Evolutionary conservation across 2,113 vertebrate genomes (phyloP).

Genomic region (Thunnus maccoyii): DNA sequence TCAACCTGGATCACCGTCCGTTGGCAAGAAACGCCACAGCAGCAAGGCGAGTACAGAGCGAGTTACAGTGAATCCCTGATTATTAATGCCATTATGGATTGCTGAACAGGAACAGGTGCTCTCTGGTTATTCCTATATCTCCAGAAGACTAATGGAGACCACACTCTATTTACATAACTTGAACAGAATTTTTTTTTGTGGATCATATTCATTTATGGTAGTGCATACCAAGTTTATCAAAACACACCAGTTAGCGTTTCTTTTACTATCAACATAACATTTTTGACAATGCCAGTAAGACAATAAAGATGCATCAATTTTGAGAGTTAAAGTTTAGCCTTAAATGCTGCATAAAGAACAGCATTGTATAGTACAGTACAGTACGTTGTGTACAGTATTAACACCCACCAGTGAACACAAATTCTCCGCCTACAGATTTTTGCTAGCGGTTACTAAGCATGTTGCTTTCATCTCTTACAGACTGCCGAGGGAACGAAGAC

Average conservation of each 20-base stretch:
- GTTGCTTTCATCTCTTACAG: constrained; percentile 78
- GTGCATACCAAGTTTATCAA: too few species aligned
- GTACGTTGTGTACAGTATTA: constrained; percentile 11
- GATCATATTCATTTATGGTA: too few species aligned
- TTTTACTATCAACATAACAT: not conserved
- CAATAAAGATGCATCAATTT: not conserved
- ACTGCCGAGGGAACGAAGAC: constrained; percentile 88
- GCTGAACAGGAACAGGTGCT: too few species aligned
- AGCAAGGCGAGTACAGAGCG: constrained; percentile 88
- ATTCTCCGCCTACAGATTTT: constrained; percentile 22
- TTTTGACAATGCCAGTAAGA: not conserved
- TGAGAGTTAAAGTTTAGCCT: constrained; percentile 11
- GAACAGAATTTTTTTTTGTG: too few species aligned
- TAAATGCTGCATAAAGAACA: constrained; percentile 4
- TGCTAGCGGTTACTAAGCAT: constrained; percentile 18
- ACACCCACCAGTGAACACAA: constrained; percentile 41
- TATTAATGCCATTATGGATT: too few species aligned
- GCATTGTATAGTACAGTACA: not conserved
- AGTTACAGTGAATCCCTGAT: not conserved
- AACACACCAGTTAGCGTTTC: not conserved
- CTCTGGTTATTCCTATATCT: too few species aligned
- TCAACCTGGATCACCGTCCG: constrained; percentile 94
- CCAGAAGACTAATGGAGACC: too few species aligned
- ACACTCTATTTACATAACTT: too few species aligned
- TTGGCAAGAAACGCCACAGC: constrained; percentile 96